Conservation (phyloP, 2,888 invertebrate genomes). For the Nomada fucata region DNA sequence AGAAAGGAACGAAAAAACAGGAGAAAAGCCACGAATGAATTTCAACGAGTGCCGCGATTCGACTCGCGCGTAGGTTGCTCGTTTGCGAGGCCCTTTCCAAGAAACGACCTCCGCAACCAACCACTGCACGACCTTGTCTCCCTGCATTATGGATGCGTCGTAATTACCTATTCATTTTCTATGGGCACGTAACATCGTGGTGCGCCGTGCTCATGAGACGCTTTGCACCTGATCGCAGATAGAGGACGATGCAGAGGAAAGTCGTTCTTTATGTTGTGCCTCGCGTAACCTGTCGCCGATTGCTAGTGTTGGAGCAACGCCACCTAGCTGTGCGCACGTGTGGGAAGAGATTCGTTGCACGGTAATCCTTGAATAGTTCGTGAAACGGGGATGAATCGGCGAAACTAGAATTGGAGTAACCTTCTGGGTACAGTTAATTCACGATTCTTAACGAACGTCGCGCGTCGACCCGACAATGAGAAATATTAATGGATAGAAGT, state of each 20-base stretch:
- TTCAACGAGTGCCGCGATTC: slow-evolving; percentile 54
- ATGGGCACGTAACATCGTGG: slow-evolving; percentile 76
- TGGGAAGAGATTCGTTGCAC: slow-evolving; percentile 10
- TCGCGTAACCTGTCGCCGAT: slow-evolving; percentile 31
- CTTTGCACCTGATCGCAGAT: slow-evolving; percentile 77
- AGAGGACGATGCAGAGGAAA: slow-evolving; percentile 53
- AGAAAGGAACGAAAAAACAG: no score
- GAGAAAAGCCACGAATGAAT: slow-evolving; percentile 49
- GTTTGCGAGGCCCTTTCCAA: slow-evolving; percentile 51
- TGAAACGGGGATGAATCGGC: background rate
- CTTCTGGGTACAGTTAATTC: background rate
- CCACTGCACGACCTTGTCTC: slow-evolving; percentile 60
- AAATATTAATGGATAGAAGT: no score
- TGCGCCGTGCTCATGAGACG: slow-evolving; percentile 71
- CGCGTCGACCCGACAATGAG: no score
- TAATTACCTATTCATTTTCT: slow-evolving; percentile 81
- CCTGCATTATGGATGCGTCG: slow-evolving; percentile 78
- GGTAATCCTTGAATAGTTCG: background rate
- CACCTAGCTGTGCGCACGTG: slow-evolving; percentile 16
- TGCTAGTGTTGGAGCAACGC: background rate
- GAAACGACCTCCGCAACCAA: slow-evolving; percentile 31
- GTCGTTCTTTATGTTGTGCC: slow-evolving; percentile 21
- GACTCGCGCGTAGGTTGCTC: slow-evolving; percentile 30
- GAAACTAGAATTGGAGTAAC: background rate
- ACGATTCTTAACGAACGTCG: no score